phyloP scores from a whole-genome alignment of 1,140 invertebrate species.

The Nasonia giraulti region DNA sequence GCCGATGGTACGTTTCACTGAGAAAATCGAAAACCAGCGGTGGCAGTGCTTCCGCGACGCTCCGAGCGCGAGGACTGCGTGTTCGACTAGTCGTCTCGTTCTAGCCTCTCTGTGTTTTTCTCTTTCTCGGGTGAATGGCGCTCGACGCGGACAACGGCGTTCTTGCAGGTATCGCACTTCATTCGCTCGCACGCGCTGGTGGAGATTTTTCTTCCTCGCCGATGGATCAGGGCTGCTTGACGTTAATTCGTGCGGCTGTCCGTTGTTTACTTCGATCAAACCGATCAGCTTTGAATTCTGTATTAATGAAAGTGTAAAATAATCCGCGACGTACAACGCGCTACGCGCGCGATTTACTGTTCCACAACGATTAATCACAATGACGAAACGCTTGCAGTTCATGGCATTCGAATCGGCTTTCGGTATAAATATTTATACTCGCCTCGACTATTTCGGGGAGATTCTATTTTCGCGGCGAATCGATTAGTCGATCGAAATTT shows the following conservation, averaged over 20 bases:
- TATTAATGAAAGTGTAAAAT: no score
- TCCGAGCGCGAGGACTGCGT: constrained; percentile 32
- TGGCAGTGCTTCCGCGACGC: constrained; percentile 44
- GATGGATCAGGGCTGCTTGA: no score
- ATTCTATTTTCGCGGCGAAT: background rate
- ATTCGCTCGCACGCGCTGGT: background rate
- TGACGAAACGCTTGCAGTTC: background rate
- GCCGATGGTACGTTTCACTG: background rate
- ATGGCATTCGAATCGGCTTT: background rate
- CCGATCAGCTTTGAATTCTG: no score
- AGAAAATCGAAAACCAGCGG: constrained; percentile 21
- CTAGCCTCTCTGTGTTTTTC: background rate
- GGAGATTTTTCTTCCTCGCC: no score
- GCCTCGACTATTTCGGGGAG: background rate
- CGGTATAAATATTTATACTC: background rate
- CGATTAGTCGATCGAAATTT: background rate
- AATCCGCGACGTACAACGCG: no score
- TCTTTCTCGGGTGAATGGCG: constrained; percentile 22
- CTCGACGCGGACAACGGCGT: constrained; percentile 18
- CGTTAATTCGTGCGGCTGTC: no score
- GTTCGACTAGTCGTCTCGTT: background rate
- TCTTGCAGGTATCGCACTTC: background rate
- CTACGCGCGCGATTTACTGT: no score
- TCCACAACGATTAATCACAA: background rate
- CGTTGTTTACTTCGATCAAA: no score